Percentiles rank a stretch among this genome's conserved stretches.
phyloP scores from a whole-genome alignment of 2,797 vertebrate species.

The Harpagifer antarcticus region DNA sequence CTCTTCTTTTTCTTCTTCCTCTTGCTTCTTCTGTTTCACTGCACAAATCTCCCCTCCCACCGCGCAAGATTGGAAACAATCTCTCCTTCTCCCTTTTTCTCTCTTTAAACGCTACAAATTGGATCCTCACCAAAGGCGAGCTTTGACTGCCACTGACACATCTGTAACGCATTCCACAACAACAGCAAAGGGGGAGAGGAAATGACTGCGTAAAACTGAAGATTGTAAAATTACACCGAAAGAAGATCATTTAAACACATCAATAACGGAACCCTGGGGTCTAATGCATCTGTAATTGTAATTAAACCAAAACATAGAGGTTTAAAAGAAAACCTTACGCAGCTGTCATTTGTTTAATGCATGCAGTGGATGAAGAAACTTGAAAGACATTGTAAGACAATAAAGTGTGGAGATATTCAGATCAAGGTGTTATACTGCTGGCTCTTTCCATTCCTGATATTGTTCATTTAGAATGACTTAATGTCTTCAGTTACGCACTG shows the following conservation, averaged over 20 bases:
- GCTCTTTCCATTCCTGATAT: constrained; percentile 2
- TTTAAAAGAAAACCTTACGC: neutral
- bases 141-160: constrained; percentile 25
- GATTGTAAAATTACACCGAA: constrained; percentile 29
- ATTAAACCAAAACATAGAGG: neutral
- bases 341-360: neutral
- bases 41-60: constrained; percentile 64
- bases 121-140: constrained; percentile 16
- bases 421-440: neutral
- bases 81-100: neutral
- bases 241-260: constrained; percentile 36
- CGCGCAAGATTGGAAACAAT: constrained; percentile 33
- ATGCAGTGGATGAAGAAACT: neutral
- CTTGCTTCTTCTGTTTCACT: constrained; percentile 41
- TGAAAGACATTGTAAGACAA: neutral
- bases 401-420: constrained; percentile 13
- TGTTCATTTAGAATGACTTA: constrained; percentile 1
- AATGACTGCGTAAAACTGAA: constrained; percentile 46
- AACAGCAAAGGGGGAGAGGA: neutral
- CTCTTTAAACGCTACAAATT: constrained; percentile 21
- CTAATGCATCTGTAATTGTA: constrained; percentile 18
- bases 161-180: constrained; percentile 30
- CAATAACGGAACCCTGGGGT: constrained; percentile 30
- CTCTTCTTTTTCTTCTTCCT: constrained; percentile 4
- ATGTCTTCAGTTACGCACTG: constrained; percentile 9